Evolutionary conservation across 2,797 vertebrate species (phyloP), one percentile per base, ranked within the genome.

Genomic region (Alosa sapidissima): DNA sequence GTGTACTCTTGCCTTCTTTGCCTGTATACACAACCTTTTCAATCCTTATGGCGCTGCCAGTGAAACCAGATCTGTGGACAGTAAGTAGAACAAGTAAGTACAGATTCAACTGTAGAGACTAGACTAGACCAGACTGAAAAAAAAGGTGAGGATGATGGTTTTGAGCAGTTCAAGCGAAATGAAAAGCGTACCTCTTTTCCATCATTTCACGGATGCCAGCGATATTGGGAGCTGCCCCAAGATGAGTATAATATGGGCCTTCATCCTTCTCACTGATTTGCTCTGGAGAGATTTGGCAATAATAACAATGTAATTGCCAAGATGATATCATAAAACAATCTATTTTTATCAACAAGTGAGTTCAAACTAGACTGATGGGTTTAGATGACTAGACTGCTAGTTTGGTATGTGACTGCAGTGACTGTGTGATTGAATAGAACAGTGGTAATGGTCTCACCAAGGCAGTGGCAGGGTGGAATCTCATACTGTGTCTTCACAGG

Each of bases 241-340:
- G 95, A 91, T 99, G 99, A 90, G 97, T 99, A 94, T 99, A 99
- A 94, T 98, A 99, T 88, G 99, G 99, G 85, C 98, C 98, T 96
- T 99, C 99, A 91, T 99, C 99, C 96, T 98, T 99, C 93, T 99
- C 98, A 95, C 97, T 97, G 92, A 99, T 97, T 97, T 99, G 98
- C 91, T 99, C 98, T 99, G 94, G 94, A 96, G 85, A 91, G 93
- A 89, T 89, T 91, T 91, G 91, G 72, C 72, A 78, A 78, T 14
- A 41, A 41, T 41, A 41, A 6, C 14, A 33, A 75, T 19, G 14
- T 16, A 45, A 14, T 41, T 28, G 5, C 36, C 1, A 68, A 65
- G 45, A 19, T 58, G 68, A 85, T 13, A 36, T 5, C 16, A 81
- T 81, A 45, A 62, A 28, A 85, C 58, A 52, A 33, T n/a, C 16